Conservation (phyloP, 2,888 invertebrate species). For the Pinctada fucata region DNA sequence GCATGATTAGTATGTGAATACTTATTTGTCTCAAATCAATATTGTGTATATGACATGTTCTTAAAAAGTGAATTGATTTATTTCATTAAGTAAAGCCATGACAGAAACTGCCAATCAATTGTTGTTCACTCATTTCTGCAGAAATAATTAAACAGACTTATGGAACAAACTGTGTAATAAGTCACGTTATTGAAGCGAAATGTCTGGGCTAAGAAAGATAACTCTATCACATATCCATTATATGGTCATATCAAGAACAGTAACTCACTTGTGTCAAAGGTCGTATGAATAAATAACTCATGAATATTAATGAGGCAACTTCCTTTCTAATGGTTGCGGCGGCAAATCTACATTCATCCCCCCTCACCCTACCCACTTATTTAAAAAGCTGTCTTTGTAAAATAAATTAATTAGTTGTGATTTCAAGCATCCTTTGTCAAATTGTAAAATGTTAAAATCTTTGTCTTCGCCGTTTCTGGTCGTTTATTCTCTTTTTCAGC, state of each 20-base stretch:
- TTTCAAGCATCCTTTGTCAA: no score
- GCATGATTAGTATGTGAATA: no score
- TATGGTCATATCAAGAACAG: no score
- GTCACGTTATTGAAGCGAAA: not conserved
- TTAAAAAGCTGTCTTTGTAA: no score
- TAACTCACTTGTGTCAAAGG: no score
- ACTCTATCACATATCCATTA: no score
- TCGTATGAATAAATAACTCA: no score
- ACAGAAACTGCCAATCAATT: not conserved
- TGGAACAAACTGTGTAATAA: not conserved
- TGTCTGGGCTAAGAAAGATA: not conserved
- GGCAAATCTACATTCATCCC: not conserved
- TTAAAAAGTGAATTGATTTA: not conserved
- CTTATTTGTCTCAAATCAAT: not conserved
- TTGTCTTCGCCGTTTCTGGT: not conserved
- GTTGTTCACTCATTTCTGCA: not conserved
- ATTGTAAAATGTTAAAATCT: no score
- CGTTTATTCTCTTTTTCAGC: not conserved
- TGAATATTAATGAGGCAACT: no score
- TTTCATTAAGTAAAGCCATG: not conserved
- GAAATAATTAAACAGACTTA: not conserved
- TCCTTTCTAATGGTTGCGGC: no score
- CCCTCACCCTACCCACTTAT: not conserved
- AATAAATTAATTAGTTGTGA: no score
- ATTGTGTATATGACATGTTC: not conserved